Conservation (phyloP, 37 sponge, comb jelly and placozoan species). For the Hexactinellida sp. region DNA sequence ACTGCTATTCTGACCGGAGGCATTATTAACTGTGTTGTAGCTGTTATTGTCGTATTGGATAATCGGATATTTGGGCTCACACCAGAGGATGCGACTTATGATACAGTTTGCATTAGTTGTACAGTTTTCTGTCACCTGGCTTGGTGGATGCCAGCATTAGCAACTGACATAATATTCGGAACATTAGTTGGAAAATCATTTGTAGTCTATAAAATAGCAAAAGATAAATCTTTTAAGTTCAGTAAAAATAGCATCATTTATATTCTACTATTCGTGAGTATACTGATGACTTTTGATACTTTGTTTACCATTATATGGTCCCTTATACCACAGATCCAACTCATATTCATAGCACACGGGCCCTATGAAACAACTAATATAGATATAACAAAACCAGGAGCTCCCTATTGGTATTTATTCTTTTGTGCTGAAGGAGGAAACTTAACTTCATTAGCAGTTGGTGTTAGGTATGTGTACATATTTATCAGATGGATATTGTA, state of each 20-base stretch:
- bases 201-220: neutral
- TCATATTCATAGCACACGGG: neutral
- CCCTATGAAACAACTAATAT: neutral
- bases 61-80: neutral
- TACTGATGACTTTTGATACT: neutral
- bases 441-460: neutral
- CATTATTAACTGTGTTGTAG: neutral
- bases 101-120: neutral
- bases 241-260: neutral
- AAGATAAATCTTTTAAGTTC: neutral
- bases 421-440: neutral
- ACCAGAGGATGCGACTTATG: neutral
- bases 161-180: neutral
- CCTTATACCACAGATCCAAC: neutral
- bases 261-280: neutral
- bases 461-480: neutral
- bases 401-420: neutral
- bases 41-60: neutral
- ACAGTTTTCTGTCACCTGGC: neutral
- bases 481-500: slow-evolving; percentile 2
- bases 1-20: neutral
- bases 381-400: neutral
- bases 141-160: slow-evolving; percentile 4
- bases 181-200: neutral
- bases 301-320: neutral